A percentile compares a stretch with the other conserved stretches of the same genome.
These are phyloP conservation scores for Bettongia penicillata DNA, from an alignment of 2,113 vertebrate genomes.

Conservation along the genomic window DNA sequence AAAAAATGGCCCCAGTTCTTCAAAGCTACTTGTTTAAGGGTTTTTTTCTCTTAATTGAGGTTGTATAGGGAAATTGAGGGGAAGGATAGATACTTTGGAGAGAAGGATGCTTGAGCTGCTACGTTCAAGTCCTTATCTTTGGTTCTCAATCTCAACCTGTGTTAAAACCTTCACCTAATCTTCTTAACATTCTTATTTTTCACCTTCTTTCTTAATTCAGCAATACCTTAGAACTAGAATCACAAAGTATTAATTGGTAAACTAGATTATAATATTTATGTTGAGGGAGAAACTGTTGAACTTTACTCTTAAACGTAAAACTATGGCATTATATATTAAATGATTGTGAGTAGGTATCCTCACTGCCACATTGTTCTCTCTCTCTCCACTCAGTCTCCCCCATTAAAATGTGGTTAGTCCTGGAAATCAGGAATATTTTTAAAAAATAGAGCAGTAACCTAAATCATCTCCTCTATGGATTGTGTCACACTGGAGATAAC, in stretches of 20 bases:
- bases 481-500: background rate
- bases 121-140: background rate
- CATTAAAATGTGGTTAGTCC: background rate
- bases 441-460: background rate
- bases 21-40: background rate
- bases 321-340: constrained; percentile 11
- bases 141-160: background rate
- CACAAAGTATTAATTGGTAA: constrained; percentile 39
- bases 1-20: background rate
- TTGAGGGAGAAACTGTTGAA: background rate
- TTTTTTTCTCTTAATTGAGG: background rate
- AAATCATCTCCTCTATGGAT: constrained; percentile 3
- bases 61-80: background rate
- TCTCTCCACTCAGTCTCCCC: background rate
- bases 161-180: constrained; percentile 13
- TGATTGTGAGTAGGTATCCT: background rate
- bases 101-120: constrained; percentile 19
- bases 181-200: constrained; percentile 21
- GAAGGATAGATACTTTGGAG: background rate
- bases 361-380: background rate
- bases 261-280: background rate
- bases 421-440: background rate
- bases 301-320: constrained; percentile 3
- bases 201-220: background rate
- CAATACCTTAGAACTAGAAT: constrained; percentile 26